Percentiles rank a stretch among this genome's conserved stretches.
These are phyloP conservation scores for Periophthalmus modestus DNA, from an alignment of 2,113 vertebrate species.

Conservation along the genomic window DNA sequence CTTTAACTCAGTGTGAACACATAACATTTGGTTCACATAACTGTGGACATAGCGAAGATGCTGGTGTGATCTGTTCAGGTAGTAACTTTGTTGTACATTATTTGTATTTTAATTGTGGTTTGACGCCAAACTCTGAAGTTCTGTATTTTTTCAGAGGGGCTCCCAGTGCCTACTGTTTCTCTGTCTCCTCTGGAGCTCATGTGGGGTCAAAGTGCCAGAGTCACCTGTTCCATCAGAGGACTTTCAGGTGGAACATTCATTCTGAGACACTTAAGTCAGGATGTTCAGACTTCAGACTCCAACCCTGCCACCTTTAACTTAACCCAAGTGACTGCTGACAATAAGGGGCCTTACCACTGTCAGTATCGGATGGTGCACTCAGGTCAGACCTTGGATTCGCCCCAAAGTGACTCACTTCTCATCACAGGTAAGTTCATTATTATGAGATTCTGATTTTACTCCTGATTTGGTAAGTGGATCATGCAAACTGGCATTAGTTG, in stretches of 20 bases:
- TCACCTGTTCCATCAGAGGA: constrained; percentile 16
- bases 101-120: background rate
- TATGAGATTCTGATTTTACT: too few species aligned
- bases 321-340: background rate
- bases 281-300: background rate
- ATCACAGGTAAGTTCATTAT: background rate
- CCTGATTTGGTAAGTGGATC: too few species aligned
- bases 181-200: background rate
- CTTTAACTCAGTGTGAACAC: background rate
- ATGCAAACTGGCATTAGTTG: too few species aligned
- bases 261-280: background rate
- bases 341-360: constrained; percentile 21
- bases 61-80: background rate
- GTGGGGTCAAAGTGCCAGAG: constrained; percentile 9
- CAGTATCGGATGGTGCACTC: background rate
- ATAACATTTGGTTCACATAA: background rate
- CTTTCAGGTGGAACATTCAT: constrained; percentile 4
- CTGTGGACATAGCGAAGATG: background rate
- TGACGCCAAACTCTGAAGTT: background rate
- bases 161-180: constrained; percentile 15
- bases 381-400: background rate
- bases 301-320: constrained; percentile 5
- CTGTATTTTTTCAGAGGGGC: background rate
- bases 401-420: background rate
- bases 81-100: background rate